phyloP scores from a whole-genome alignment of 92 coral and sea anemone genomes.

The Montipora capitata region DNA sequence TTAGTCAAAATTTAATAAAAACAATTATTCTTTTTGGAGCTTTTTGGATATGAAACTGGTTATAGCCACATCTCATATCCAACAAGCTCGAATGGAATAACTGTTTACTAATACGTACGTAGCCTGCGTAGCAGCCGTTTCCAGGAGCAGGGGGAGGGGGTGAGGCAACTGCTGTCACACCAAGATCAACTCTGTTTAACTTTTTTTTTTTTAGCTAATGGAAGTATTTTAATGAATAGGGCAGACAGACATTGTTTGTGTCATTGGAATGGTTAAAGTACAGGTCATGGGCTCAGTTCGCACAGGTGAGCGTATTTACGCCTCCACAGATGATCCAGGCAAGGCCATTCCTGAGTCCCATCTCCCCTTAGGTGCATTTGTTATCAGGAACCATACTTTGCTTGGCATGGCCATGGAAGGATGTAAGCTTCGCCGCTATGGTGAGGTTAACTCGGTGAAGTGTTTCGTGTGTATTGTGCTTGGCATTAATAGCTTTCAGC shows the following conservation, averaged over 20 bases:
- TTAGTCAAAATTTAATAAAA: too few species aligned
- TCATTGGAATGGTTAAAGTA: conserved; percentile 96
- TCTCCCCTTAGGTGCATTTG: conserved; percentile 87
- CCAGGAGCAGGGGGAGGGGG: too few species aligned
- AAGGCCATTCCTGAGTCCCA: conserved; percentile 97
- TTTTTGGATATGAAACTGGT: too few species aligned
- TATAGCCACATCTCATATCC: too few species aligned
- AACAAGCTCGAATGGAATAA: too few species aligned
- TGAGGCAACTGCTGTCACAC: too few species aligned
- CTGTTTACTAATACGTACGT: too few species aligned
- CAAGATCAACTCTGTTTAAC: too few species aligned
- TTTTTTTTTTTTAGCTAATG: too few species aligned
- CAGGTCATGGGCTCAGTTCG: conserved; percentile 87
- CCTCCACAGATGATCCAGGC: conserved; percentile 86
- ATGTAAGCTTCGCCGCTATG: conserved; percentile 72
- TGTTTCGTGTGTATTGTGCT: conserved; percentile 98
- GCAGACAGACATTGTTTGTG: conserved; percentile 93
- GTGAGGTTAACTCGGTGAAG: conserved; percentile 82
- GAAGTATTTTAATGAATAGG: conserved; percentile 26
- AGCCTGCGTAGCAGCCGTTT: too few species aligned
- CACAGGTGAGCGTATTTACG: conserved; percentile 95
- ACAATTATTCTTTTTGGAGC: too few species aligned
- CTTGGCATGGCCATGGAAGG: conserved; percentile 98
- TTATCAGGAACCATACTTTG: conserved; percentile 78
- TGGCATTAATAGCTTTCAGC: conserved; percentile 90